Evolutionary conservation across 2,797 vertebrate species (phyloP), one percentile per base, ranked within the genome.

Genomic region (Phaenicophaeus curvirostris): DNA sequence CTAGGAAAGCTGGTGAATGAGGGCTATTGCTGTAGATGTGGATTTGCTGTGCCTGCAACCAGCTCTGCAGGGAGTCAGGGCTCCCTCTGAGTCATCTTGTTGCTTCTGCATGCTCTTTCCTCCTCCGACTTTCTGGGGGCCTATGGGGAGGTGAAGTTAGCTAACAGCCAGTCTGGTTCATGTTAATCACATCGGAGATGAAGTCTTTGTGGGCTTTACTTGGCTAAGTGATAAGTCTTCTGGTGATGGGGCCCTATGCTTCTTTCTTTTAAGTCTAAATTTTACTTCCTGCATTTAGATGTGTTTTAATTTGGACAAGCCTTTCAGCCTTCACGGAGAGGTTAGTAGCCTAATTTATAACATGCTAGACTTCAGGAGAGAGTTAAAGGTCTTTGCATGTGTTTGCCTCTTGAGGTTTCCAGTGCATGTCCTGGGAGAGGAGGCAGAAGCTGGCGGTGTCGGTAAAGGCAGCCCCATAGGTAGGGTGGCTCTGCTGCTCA

Each of bases 401-500:
- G 20, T 58, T 74, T 35, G 35, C 39, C 27, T 10, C 46, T 24
- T 23, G 11, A 73, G 30, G 25, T 73, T 71, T 46, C 75, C 39
- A 61, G 62, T 28, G 17, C 3, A 16, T 54, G 53, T 11, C 11
- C 17, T 28, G 5, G 51, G n/a, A 79, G 35, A 83, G 65, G 50
- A 41, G 25, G 13, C 18, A 73, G 53, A 55, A 87, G 23, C 28
- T 73, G 61, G n/a, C 25, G 68, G 41, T 4, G 1, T 14, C 1
- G 6, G 35, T 12, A 25, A 81, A 46, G 53, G 82, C 42, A 77
- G 37, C 21, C 35, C 65, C 1, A 0, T 21, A 35, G 54, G 9
- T 21, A 18, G n/a, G 44, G 41, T 46, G 0, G 0, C 23, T 69
- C 25, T 37, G 13, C 25, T 1, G 4, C 31, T 83, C 16, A 15